These are phyloP conservation scores for Pelusios castaneus DNA, from an alignment of 2,113 vertebrate species.

Conservation along the genomic window DNA sequence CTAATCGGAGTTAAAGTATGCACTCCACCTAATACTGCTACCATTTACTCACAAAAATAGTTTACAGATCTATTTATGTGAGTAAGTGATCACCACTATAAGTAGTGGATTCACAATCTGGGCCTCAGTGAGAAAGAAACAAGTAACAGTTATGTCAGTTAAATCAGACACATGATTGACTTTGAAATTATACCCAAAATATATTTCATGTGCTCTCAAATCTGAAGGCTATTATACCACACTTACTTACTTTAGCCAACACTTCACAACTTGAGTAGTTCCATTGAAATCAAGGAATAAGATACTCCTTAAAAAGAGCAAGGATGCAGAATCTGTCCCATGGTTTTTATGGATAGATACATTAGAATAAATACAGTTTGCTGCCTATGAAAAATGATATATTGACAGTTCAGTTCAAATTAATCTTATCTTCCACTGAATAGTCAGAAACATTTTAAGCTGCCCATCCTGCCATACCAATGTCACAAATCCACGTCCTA, in stretches of 20 bases:
- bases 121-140: constrained; percentile 19
- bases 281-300: not conserved
- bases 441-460: not conserved
- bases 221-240: not conserved
- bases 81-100: not conserved
- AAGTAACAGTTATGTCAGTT: not conserved
- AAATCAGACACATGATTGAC: constrained; percentile 10
- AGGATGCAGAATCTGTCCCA: not conserved
- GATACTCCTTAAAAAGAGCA: not conserved
- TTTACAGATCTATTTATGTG: constrained; percentile 1
- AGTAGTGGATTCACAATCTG: constrained; percentile 19
- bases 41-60: constrained; percentile 22
- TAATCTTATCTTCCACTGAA: constrained; percentile 25
- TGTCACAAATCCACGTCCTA: constrained; percentile 31
- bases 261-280: not conserved
- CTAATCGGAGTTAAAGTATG: not conserved
- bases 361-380: not conserved
- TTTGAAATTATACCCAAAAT: not conserved
- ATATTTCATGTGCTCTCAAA: constrained; percentile 11
- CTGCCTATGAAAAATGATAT: not conserved
- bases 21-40: not conserved
- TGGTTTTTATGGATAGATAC: not conserved
- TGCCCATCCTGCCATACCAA: not conserved
- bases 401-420: not conserved
- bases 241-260: not conserved